phyloP scores from a whole-genome alignment of 2,113 vertebrate species.

The Asarcornis scutulata region DNA sequence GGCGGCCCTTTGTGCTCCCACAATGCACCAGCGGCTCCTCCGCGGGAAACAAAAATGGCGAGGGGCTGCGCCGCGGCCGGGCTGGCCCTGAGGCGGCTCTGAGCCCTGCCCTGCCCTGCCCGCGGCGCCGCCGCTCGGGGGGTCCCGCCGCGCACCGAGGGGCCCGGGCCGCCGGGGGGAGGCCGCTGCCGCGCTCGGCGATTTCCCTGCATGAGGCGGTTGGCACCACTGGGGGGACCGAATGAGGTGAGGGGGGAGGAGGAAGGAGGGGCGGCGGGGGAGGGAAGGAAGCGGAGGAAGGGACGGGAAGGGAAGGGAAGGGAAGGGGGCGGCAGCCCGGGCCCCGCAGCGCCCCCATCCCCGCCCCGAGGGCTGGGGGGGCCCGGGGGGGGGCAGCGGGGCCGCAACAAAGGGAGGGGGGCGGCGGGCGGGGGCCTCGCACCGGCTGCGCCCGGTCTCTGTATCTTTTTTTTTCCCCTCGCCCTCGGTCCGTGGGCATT shows the following conservation, averaged over 20 bases:
- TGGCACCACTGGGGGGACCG: conserved; percentile 83
- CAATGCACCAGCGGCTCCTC: conserved; percentile 84
- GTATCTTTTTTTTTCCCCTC: too few relatives aligned
- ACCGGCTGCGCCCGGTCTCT: too few relatives aligned
- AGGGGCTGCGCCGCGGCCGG: conserved; percentile 67
- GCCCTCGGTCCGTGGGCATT: too few relatives aligned
- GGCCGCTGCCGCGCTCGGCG: not conserved
- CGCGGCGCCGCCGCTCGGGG: not conserved
- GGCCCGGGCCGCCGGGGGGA: not conserved
- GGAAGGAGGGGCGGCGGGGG: too few relatives aligned
- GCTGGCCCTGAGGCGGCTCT: conserved; percentile 25
- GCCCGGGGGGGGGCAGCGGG: too few relatives aligned
- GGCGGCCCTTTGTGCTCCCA: conserved; percentile 78
- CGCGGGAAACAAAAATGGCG: conserved; percentile 97
- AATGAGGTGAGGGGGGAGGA: conserved; percentile 42
- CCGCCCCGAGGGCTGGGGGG: too few relatives aligned
- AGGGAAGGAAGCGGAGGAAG: too few relatives aligned
- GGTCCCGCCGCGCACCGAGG: not conserved
- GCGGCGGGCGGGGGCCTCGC: too few relatives aligned
- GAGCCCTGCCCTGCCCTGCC: not conserved
- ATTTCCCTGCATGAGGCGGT: conserved; percentile 73
- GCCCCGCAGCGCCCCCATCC: too few relatives aligned
- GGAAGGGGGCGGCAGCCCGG: too few relatives aligned
- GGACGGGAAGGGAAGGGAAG: too few relatives aligned
- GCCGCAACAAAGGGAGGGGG: too few relatives aligned